Conservation (phyloP, 2,888 invertebrate genomes). For the Polydrusus tereticollis region DNA sequence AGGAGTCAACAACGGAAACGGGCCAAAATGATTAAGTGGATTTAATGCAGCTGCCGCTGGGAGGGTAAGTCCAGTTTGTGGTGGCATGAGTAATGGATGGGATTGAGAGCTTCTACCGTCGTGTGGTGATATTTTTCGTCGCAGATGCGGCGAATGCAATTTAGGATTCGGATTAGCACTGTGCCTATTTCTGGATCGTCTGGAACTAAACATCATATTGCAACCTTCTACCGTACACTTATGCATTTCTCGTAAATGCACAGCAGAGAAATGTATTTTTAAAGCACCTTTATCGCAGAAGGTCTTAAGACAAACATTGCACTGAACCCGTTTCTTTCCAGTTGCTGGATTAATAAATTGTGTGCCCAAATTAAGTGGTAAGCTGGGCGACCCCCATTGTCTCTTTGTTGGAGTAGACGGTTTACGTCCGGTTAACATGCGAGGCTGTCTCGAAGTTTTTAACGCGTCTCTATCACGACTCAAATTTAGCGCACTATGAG, state of each 20-base stretch:
- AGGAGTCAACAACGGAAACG: conserved; percentile 83
- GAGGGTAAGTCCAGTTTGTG: conserved; percentile 76
- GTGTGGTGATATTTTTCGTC: conserved; percentile 94
- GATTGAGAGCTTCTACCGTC: conserved; percentile 92
- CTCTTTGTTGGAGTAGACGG: conserved; percentile 82
- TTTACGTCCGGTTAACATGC: conserved; percentile 71
- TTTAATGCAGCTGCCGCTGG: conserved; percentile 73
- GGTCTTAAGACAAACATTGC: conserved; percentile 97
- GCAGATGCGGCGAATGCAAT: conserved; percentile 93
- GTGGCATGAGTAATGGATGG: conserved; percentile 84
- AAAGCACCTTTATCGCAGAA: conserved; percentile 99
- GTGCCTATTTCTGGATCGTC: conserved; percentile 95
- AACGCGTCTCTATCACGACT: conserved; percentile 71
- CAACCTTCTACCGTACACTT: conserved; percentile 99
- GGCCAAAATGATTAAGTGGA: conserved; percentile 82
- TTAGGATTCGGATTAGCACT: conserved; percentile 99
- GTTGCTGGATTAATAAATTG: conserved; percentile 93
- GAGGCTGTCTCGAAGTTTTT: conserved; percentile 66
- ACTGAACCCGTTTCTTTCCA: conserved; percentile 97
- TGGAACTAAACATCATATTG: conserved; percentile 99
- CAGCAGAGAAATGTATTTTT: conserved; percentile 99
- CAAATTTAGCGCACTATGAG: conserved; percentile 75
- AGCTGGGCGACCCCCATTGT: conserved; percentile 81
- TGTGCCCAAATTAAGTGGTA: conserved; percentile 87
- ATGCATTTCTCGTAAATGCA: conserved; percentile 99